These are phyloP conservation scores for Panorpa germanica DNA, from an alignment of 2,888 invertebrate genomes.

Conservation along the genomic window DNA sequence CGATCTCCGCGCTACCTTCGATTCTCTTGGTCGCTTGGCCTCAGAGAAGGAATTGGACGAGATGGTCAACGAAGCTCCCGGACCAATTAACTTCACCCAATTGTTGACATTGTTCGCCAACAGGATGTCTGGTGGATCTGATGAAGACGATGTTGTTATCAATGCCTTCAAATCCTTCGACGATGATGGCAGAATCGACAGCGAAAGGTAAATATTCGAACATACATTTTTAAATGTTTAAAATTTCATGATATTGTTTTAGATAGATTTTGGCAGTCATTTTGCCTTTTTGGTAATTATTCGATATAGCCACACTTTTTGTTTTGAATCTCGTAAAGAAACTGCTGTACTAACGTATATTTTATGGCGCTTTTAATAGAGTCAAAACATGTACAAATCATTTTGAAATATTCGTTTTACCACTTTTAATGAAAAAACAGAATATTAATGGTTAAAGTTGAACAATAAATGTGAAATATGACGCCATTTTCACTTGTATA, in stretches of 20 bases:
- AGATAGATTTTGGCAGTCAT: background rate
- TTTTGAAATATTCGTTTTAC: too few species aligned
- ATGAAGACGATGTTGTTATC: conserved; percentile 83
- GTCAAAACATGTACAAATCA: too few species aligned
- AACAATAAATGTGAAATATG: too few species aligned
- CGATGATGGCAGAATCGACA: conserved; percentile 72
- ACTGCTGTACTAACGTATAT: too few species aligned
- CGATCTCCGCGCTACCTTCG: conserved; percentile 81
- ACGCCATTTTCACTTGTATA: too few species aligned
- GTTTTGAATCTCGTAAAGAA: too few species aligned
- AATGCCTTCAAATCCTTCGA: conserved; percentile 88
- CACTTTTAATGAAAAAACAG: too few species aligned
- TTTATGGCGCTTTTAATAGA: too few species aligned
- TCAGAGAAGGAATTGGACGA: conserved; percentile 80
- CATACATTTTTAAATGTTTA: conserved; percentile 2
- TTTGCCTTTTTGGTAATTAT: too few species aligned
- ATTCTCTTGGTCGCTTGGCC: conserved; percentile 77
- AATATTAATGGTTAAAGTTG: too few species aligned
- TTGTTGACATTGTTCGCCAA: conserved; percentile 78
- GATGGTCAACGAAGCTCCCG: conserved; percentile 74
- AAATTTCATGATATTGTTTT: conserved; percentile 8
- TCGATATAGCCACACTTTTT: too few species aligned
- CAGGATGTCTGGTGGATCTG: conserved; percentile 76
- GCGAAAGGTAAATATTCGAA: conserved; percentile 41
- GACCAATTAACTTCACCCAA: conserved; percentile 91